phyloP scores from a whole-genome alignment of 2,113 vertebrate species.

The Chloroceryle aenea region DNA sequence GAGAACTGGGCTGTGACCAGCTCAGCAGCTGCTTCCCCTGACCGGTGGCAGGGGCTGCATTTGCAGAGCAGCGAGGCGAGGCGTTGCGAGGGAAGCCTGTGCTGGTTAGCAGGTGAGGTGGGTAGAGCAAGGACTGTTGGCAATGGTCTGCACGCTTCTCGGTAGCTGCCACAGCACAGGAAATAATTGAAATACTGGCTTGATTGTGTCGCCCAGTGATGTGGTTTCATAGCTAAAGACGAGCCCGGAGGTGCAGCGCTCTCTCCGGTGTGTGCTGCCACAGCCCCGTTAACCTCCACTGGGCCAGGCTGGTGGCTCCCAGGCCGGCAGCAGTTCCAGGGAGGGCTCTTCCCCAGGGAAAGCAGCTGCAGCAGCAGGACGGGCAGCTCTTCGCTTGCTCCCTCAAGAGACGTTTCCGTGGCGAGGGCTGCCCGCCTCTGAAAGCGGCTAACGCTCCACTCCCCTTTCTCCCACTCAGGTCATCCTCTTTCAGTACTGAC shows the following conservation, averaged over 20 bases:
- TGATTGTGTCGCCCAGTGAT: fast-evolving
- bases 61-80: fast-evolving
- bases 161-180: background rate
- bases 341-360: background rate
- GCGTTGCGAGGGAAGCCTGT: background rate
- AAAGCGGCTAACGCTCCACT: background rate
- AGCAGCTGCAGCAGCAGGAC: fast-evolving
- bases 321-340: background rate
- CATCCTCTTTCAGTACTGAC: constrained; percentile 94
- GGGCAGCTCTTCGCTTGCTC: fast-evolving
- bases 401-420: fast-evolving
- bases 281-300: fast-evolving
- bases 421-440: background rate
- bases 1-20: background rate
- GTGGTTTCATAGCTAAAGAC: fast-evolving
- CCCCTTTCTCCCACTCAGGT: constrained; percentile 77
- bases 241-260: background rate
- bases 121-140: fast-evolving
- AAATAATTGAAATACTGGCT: fast-evolving
- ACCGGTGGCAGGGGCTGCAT: fast-evolving
- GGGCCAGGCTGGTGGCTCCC: background rate
- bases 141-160: background rate
- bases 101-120: background rate
- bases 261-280: background rate
- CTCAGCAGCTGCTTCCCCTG: background rate